Evolutionary conservation across 2,113 vertebrate species (phyloP), one percentile per base, ranked within the genome.

Genomic region (Hassar affinis): DNA sequence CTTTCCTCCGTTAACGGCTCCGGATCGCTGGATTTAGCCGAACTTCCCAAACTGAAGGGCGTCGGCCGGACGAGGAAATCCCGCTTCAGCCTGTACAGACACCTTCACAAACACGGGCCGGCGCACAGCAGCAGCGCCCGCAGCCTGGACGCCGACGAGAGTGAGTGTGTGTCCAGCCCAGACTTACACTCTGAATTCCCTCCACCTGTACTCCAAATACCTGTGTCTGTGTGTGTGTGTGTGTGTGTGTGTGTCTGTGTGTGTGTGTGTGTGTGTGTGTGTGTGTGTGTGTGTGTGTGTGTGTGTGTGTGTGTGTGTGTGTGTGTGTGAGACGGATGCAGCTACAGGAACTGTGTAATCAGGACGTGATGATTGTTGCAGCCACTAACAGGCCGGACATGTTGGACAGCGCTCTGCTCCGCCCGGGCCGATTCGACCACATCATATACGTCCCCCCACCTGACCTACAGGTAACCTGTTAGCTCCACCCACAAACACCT

Each of bases 371-470:
- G 91, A 93, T 99, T 47, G 91, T 99, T 59, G 97, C 97, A 5
- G 97, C 98, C 76, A 99, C 98, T 79, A 99, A 99, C 87, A 94
- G 97, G 90, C 97, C 96, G 0, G 96, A 97, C 64, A 90, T 92
- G 69, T 82, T 99, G 86, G 98, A 99, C 90, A 95, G 95, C 30
- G 98, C 98, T 61, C 93, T 99, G 77, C 83, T 99, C 85, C 95
- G 98, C 30, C 98, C 98, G 1, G 98, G 98, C 27, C 95, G 98
- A 80, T 85, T 99, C 17, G 98, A 99, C 90, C 96, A 95, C 86
- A 89, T 98, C 66, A 95, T 99, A 74, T 96, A 96, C 49, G 92
- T 99, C 38, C 96, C 98, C 17, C 96, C 97, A 75, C 98, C 98
- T 14, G 96, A 99, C 17, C 20, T 30, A 0, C 15, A 54, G 83